Evolutionary conservation across 2,797 vertebrate genomes (phyloP).

Genomic region (Anisognathus igniventris): DNA sequence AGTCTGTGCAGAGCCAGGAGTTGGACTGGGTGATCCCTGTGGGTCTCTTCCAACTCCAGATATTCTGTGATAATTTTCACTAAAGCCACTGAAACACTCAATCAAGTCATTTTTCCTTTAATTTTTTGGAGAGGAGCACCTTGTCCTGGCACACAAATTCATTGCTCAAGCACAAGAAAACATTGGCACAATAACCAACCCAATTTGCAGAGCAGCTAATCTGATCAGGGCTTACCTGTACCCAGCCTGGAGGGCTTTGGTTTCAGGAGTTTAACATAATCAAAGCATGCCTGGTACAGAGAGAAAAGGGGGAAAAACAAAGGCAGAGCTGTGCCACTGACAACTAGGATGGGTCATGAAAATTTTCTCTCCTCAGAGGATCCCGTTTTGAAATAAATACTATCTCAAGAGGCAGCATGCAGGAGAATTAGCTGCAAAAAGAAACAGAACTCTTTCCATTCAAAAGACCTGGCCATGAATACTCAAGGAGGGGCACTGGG

Average conservation of each 20-base stretch:
- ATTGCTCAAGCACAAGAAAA: neutral
- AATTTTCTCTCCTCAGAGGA: neutral
- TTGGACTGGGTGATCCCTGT: neutral
- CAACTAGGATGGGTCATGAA: neutral
- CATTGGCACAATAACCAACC: neutral
- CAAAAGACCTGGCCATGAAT: rapidly evolving
- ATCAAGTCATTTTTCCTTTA: neutral
- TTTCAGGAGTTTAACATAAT: neutral
- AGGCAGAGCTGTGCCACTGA: neutral
- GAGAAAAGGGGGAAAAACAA: neutral
- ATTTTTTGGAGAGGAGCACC: neutral
- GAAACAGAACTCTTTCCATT: neutral
- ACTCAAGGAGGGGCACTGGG: neutral
- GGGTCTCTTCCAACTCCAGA: neutral
- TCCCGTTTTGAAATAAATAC: neutral
- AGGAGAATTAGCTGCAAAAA: neutral
- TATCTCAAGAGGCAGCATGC: neutral
- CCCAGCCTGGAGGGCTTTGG: neutral
- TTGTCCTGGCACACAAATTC: neutral
- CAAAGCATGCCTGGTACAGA: neutral
- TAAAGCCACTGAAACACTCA: neutral
- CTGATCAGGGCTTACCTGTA: slow-evolving; percentile 49
- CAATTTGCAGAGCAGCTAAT: neutral
- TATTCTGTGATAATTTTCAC: neutral
- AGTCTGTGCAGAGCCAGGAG: neutral